Evolutionary conservation across 2,797 vertebrate genomes (phyloP).

Genomic region (Petrocephalus sullivani): DNA sequence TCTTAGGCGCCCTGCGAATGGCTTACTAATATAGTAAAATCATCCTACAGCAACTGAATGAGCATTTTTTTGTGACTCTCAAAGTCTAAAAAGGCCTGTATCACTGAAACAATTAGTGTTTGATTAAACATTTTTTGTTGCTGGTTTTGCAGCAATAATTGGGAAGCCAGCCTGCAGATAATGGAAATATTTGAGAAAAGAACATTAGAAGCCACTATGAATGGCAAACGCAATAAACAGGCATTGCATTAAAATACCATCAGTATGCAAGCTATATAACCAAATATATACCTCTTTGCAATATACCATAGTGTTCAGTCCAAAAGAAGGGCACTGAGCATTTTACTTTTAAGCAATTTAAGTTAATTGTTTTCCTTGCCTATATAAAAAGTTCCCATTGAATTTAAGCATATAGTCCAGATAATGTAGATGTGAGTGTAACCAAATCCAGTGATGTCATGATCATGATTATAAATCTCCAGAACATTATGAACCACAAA

Average conservation of each 20-base stretch:
- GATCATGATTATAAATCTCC: not conserved
- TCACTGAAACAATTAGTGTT: not conserved
- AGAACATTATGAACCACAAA: not conserved
- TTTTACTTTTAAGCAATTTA: not conserved
- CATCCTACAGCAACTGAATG: not conserved
- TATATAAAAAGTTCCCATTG: not conserved
- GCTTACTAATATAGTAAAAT: slow-evolving; percentile 12
- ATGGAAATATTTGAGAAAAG: not conserved
- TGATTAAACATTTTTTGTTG: not conserved
- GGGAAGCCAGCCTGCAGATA: not conserved
- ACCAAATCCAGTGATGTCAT: not conserved
- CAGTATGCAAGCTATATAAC: not conserved
- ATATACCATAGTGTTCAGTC: not conserved
- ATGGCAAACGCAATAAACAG: slow-evolving; percentile 1
- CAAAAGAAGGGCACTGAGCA: not conserved
- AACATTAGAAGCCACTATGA: slow-evolving; percentile 8
- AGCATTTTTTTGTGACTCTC: not conserved
- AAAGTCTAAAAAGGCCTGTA: not conserved
- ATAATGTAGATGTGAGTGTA: not conserved
- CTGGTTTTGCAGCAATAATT: not conserved
- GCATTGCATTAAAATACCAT: slow-evolving; percentile 7
- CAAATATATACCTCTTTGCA: not conserved
- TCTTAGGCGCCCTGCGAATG: not conserved
- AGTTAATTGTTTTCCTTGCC: not conserved
- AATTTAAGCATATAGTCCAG: not conserved